phyloP scores from a whole-genome alignment of 1,140 invertebrate genomes.

The Plectrocnemia conspersa region DNA sequence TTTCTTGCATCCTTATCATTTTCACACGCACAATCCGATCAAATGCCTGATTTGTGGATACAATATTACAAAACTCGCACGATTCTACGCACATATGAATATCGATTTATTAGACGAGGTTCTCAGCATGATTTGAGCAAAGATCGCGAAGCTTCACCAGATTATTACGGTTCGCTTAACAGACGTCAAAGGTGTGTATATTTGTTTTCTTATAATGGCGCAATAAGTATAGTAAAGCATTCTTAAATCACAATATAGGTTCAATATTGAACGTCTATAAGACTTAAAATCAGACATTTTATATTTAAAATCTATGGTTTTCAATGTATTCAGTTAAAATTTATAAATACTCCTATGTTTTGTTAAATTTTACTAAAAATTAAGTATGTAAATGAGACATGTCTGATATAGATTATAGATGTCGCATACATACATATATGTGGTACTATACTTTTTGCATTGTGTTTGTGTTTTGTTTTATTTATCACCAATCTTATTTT shows the following conservation, averaged over 20 bases:
- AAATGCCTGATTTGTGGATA: slow-evolving; percentile 8
- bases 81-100: slow-evolving; percentile 4
- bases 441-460: slow-evolving; percentile 32
- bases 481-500: slow-evolving; percentile 34
- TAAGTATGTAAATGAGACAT: too few species aligned
- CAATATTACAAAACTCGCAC: slow-evolving; percentile 8
- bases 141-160: slow-evolving; percentile 58
- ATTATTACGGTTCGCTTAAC: slow-evolving; percentile 55
- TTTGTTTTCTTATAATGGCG: slow-evolving; percentile 33
- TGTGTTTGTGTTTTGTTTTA: slow-evolving; percentile 33
- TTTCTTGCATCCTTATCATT: slow-evolving; percentile 12
- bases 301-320: too few species aligned
- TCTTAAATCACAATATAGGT: too few species aligned
- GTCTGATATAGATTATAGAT: too few species aligned
- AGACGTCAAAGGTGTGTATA: slow-evolving; percentile 62
- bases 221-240: too few species aligned
- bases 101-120: slow-evolving; percentile 45
- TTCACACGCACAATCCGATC: slow-evolving; percentile 20
- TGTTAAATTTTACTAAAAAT: too few species aligned
- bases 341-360: too few species aligned
- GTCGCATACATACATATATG: slow-evolving; percentile 26
- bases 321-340: too few species aligned
- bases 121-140: slow-evolving; percentile 62
- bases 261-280: too few species aligned
- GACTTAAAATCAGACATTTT: too few species aligned